A percentile compares a stretch with the other conserved stretches of the same genome.
phyloP scores from a whole-genome alignment of 2,888 invertebrate genomes.

The Acleris holmiana region DNA sequence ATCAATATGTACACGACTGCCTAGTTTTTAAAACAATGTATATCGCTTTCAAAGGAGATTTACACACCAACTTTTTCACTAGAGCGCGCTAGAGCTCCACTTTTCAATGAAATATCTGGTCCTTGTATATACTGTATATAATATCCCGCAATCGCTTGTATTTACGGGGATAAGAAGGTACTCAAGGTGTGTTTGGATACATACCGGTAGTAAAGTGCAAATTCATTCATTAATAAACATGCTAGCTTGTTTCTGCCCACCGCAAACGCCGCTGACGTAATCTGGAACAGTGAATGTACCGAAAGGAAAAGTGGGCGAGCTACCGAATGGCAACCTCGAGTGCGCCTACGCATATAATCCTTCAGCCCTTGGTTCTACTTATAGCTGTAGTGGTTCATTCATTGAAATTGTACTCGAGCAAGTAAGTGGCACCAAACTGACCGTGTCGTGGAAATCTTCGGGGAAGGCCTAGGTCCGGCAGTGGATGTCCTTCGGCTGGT shows the following conservation, averaged over 20 bases:
- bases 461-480: no score
- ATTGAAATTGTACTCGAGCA: constrained; percentile 27
- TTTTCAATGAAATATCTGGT: no score
- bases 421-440: background rate
- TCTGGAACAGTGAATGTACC: constrained; percentile 76
- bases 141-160: no score
- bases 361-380: constrained; percentile 43
- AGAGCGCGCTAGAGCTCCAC: no score
- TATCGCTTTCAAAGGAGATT: no score
- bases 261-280: constrained; percentile 67
- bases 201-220: constrained; percentile 5
- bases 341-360: constrained; percentile 65
- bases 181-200: background rate
- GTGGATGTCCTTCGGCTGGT: no score
- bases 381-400: constrained; percentile 41
- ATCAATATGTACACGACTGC: no score
- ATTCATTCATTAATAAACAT: constrained; percentile 33
- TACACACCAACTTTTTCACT: no score
- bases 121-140: no score
- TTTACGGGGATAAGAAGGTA: background rate
- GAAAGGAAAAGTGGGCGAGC: constrained; percentile 82
- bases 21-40: no score
- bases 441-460: background rate
- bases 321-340: constrained; percentile 70
- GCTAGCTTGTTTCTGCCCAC: constrained; percentile 44